Evolutionary conservation across 2,797 vertebrate species (phyloP).

Genomic region (Perdix hodgsoniae): DNA sequence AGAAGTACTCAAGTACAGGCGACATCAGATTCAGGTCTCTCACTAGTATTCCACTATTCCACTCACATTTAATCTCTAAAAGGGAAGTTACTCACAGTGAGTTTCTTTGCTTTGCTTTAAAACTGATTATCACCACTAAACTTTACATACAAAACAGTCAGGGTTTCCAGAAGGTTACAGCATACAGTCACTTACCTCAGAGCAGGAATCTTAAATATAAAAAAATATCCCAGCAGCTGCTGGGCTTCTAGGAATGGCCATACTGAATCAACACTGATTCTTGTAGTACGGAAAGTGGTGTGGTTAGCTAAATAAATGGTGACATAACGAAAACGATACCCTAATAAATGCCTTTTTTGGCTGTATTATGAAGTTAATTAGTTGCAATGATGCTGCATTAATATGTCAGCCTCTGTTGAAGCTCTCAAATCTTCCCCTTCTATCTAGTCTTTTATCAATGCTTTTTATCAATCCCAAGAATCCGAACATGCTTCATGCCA

Average conservation of each 20-base stretch:
- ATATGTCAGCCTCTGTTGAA: not conserved
- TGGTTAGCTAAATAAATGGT: not conserved
- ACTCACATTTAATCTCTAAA: not conserved
- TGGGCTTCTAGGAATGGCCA: not conserved
- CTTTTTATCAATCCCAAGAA: not conserved
- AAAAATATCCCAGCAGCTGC: not conserved
- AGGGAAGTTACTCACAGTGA: not conserved
- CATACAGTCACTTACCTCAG: not conserved
- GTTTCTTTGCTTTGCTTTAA: not conserved
- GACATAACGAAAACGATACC: not conserved
- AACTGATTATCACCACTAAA: not conserved
- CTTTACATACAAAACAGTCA: fast-evolving
- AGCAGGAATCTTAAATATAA: not conserved
- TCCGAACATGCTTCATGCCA: not conserved
- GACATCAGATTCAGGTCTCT: not conserved
- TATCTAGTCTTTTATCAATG: not conserved
- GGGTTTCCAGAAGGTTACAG: not conserved
- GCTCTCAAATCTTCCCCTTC: not conserved
- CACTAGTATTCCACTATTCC: not conserved
- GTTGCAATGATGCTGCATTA: not conserved
- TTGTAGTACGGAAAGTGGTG: not conserved
- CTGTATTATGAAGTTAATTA: not conserved
- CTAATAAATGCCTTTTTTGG: not conserved
- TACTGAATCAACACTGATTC: not conserved
- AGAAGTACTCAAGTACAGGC: not conserved